A percentile compares a stretch with the other conserved stretches of the same genome.
phyloP scores from a whole-genome alignment of 1,140 invertebrate genomes.

The Aricia agestis region DNA sequence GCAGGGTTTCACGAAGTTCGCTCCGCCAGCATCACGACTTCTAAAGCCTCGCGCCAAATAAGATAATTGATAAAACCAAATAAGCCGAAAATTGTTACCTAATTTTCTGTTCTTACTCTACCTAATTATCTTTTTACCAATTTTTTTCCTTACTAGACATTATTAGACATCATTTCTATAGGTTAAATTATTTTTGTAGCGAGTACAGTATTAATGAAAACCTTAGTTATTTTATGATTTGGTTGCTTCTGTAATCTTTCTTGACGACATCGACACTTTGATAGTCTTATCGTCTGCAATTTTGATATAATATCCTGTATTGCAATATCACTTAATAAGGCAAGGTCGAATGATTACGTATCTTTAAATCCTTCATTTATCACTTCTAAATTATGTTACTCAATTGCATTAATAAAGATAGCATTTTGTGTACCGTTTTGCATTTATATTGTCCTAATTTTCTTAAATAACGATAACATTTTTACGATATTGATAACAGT shows the following conservation, averaged over 20 bases:
- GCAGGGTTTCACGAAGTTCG: conserved; percentile 86
- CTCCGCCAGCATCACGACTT: conserved; percentile 84
- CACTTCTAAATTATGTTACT: neutral
- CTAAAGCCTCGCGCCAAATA: conserved; percentile 81
- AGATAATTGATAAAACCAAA: neutral
- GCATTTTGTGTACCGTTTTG: conserved; percentile 30
- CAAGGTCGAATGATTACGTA: neutral
- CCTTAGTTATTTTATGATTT: neutral
- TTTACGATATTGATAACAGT: conserved; percentile 6
- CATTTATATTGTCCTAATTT: conserved; percentile 26
- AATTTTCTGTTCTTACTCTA: neutral
- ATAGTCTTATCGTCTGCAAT: neutral
- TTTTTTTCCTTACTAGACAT: no score
- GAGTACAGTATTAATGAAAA: neutral
- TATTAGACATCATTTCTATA: no score
- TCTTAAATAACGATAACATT: conserved; percentile 22
- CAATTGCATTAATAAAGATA: conserved; percentile 2
- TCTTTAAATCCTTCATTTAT: neutral
- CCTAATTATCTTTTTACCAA: no score
- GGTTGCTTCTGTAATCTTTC: neutral
- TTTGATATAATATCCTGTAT: neutral
- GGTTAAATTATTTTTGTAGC: no score
- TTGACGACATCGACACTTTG: neutral
- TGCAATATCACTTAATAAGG: neutral
- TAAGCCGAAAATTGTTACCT: neutral